Evolutionary conservation across 2,888 invertebrate genomes (phyloP).

Genomic region (Cheilosia pagana): DNA sequence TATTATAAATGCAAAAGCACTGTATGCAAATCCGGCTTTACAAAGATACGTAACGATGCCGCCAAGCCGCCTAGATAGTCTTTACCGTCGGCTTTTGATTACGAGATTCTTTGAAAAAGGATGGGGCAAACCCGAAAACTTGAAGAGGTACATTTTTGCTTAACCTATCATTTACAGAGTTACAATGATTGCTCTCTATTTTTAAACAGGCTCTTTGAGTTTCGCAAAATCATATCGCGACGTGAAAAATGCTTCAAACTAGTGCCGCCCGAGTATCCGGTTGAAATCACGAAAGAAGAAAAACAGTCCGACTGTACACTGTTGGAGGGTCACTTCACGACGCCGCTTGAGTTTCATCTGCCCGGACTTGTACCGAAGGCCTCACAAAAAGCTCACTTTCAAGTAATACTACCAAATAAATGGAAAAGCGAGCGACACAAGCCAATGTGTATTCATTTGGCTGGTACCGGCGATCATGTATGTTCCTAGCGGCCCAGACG

Average conservation of each 20-base stretch:
- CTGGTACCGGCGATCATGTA: slow-evolving; percentile 99
- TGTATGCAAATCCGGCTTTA: too few species aligned
- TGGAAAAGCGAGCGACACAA: slow-evolving; percentile 89
- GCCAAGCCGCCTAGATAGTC: slow-evolving; percentile 88
- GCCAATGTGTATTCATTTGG: slow-evolving; percentile 96
- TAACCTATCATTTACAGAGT: too few species aligned
- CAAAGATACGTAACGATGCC: slow-evolving; percentile 83
- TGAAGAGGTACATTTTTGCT: slow-evolving; percentile 87
- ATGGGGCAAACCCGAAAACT: slow-evolving; percentile 97
- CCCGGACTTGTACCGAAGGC: slow-evolving; percentile 95
- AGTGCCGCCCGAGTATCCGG: slow-evolving; percentile 92
- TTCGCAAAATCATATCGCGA: slow-evolving; percentile 93
- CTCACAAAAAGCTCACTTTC: slow-evolving; percentile 92
- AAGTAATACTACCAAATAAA: slow-evolving; percentile 90
- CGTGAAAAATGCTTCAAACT: slow-evolving; percentile 92
- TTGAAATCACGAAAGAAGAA: slow-evolving; percentile 93
- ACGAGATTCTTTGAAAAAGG: slow-evolving; percentile 97
- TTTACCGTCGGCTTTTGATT: slow-evolving; percentile 93
- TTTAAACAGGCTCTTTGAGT: slow-evolving; percentile 93
- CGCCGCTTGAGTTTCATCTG: slow-evolving; percentile 92
- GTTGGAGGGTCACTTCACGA: slow-evolving; percentile 93
- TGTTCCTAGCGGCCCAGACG: background rate
- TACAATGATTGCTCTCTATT: background rate
- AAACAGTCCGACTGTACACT: slow-evolving; percentile 89
- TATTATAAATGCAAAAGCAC: too few species aligned